These are phyloP conservation scores for Leptoteleia sp. DNA, from an alignment of 1,140 invertebrate genomes.

Conservation along the genomic window DNA sequence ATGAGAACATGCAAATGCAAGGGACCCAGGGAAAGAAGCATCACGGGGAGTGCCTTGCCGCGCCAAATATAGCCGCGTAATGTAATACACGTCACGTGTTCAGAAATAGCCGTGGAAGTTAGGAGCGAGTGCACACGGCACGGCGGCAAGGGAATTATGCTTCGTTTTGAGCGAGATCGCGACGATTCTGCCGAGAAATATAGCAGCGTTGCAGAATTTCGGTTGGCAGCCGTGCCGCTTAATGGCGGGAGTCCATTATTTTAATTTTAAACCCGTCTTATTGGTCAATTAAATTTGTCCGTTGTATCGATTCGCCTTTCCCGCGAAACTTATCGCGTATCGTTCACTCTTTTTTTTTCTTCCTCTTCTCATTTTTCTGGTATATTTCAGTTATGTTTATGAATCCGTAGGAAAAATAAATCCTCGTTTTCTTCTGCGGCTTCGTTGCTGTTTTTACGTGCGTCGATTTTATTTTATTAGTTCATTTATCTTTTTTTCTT, in stretches of 20 bases:
- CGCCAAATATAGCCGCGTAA: conserved; percentile 80
- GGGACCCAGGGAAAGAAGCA: conserved; percentile 59
- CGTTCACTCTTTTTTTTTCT: no score
- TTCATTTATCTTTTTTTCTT: no score
- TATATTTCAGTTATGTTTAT: no score
- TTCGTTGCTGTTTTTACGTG: no score
- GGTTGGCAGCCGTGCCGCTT: not conserved
- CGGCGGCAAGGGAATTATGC: conserved; percentile 56
- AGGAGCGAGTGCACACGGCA: conserved; percentile 78
- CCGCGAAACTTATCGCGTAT: no score
- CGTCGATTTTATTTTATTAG: no score
- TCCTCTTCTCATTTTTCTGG: no score
- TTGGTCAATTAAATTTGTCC: no score
- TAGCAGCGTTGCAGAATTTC: conserved; percentile 28
- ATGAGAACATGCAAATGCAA: conserved; percentile 22
- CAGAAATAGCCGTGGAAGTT: conserved; percentile 78
- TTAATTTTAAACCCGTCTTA: not conserved
- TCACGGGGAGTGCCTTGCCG: conserved; percentile 64
- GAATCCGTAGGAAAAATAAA: no score
- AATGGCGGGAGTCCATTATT: conserved; percentile 21
- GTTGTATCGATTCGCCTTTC: no score
- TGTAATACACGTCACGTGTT: conserved; percentile 79
- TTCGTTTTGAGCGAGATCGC: conserved; percentile 32
- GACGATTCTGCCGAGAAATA: conserved; percentile 3
- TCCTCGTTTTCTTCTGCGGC: no score